These are phyloP conservation scores for Ariolimax columbianus DNA, from an alignment of 2,888 invertebrate genomes.

Conservation along the genomic window DNA sequence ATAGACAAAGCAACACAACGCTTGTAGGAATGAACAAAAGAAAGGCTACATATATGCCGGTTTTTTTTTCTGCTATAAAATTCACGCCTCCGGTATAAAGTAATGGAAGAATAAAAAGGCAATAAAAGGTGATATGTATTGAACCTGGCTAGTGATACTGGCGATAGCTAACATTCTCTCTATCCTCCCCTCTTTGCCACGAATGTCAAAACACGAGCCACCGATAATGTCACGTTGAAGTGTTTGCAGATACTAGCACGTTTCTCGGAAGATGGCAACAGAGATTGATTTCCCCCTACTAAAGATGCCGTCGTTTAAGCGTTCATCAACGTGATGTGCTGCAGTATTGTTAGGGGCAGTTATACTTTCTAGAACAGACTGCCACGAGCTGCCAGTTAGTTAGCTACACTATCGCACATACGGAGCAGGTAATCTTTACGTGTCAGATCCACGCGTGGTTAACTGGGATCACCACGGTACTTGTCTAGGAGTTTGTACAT, in stretches of 20 bases:
- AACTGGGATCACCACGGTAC: too few relatives aligned
- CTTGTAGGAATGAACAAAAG: too few relatives aligned
- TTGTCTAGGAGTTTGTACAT: too few relatives aligned
- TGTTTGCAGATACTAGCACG: neutral
- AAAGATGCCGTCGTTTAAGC: neutral
- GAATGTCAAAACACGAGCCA: neutral
- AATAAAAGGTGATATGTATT: neutral
- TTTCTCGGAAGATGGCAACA: neutral
- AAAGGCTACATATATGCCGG: too few relatives aligned
- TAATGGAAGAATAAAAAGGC: neutral
- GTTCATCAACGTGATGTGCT: neutral
- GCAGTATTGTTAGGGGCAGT: neutral
- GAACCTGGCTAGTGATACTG: neutral
- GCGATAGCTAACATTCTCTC: neutral
- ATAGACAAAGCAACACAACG: too few relatives aligned
- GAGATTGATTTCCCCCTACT: neutral
- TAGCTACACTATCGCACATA: too few relatives aligned
- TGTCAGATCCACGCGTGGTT: too few relatives aligned
- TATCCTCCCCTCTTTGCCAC: neutral
- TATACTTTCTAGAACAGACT: too few relatives aligned
- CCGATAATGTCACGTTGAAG: conserved; percentile 16
- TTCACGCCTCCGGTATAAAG: neutral
- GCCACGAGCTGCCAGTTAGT: too few relatives aligned
- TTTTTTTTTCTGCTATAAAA: too few relatives aligned
- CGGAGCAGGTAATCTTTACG: too few relatives aligned